Evolutionary conservation across 2,113 vertebrate genomes (phyloP), one percentile per base, ranked within the genome.

Genomic region (Scomber colias): DNA sequence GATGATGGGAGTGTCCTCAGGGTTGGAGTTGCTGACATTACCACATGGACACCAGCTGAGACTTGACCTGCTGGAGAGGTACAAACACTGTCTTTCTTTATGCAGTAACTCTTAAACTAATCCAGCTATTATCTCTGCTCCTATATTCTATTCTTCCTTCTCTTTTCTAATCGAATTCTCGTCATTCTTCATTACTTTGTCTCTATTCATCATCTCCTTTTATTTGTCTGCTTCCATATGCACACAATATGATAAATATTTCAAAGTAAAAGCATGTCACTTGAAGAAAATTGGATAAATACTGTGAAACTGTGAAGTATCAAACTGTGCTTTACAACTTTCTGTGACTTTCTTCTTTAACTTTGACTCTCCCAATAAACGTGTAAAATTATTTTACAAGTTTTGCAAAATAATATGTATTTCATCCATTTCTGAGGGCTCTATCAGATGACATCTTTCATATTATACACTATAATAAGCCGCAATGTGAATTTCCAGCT

Each of bases 1-100:
- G 95, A 96, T 96, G 94, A 99, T 99, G 98, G 98, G 98, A 87
- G 97, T 99, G 86, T 96, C 96, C 92, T 99, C 97, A 0, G 98
- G 98, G 86, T 93, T 97, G 95, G 98, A 99, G 94, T 94, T 99
- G 80, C 94, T 99, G 90, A 99, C 98, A 61, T 95, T 99, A 78
- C 98, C 98, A 55, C 98, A 99, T 0, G 98, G 98, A 92, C 97
- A 97, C 91, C 98, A 99, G 91, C 96, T 99, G 63, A 96, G 98
- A 83, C 95, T 97, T 1, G 98, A 99, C 95, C 95, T 99, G 56
- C 94, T 99, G 86, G 98, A 99, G 96, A 97, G 98, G 98, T 99
- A 89, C 14, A 87, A 64, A 72, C 77, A 12, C 31, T 19, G 21
- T 55, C 40, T 62, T 59, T n/a, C 2, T 68, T 71, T n/a, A 50